Conservation (phyloP, 2,888 invertebrate species). For the Drosophila demipolita region DNA sequence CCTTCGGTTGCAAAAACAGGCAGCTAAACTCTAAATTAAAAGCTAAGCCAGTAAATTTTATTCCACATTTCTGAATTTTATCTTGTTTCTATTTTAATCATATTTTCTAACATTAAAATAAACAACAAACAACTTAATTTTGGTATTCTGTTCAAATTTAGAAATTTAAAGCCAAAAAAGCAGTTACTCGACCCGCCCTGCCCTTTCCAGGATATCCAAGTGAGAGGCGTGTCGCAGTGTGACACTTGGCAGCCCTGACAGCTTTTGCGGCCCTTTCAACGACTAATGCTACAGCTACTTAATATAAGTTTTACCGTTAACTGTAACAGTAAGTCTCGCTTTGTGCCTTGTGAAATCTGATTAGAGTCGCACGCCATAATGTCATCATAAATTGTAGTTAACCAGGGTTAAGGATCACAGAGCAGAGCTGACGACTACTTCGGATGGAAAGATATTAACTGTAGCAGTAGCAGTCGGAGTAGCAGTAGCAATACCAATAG, state of each 20-base stretch:
- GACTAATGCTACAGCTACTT: constrained; percentile 28
- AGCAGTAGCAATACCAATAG: no score
- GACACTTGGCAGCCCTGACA: constrained; percentile 49
- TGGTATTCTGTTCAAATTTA: not conserved
- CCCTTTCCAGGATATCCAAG: constrained; percentile 24
- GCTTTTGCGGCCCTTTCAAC: not conserved
- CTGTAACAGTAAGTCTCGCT: constrained; percentile 47
- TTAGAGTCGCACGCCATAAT: constrained; percentile 78
- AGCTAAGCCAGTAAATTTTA: not conserved
- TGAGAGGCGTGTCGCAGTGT: constrained; percentile 58
- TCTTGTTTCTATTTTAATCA: not conserved
- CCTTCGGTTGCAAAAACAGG: no score
- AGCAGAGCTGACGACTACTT: not conserved
- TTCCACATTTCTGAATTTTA: not conserved
- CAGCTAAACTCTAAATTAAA: no score
- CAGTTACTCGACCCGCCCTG: not conserved
- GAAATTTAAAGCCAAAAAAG: not conserved
- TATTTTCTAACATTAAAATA: not conserved
- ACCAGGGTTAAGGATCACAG: constrained; percentile 59
- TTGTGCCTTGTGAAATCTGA: constrained; percentile 50
- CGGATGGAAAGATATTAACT: not conserved
- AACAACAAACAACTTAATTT: no score
- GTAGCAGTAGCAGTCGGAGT: not conserved
- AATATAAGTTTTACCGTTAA: constrained; percentile 44
- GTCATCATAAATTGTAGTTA: constrained; percentile 79